Conservation (phyloP, 2,113 vertebrate genomes). For the Pseudorhombus dupliciocellatus region DNA sequence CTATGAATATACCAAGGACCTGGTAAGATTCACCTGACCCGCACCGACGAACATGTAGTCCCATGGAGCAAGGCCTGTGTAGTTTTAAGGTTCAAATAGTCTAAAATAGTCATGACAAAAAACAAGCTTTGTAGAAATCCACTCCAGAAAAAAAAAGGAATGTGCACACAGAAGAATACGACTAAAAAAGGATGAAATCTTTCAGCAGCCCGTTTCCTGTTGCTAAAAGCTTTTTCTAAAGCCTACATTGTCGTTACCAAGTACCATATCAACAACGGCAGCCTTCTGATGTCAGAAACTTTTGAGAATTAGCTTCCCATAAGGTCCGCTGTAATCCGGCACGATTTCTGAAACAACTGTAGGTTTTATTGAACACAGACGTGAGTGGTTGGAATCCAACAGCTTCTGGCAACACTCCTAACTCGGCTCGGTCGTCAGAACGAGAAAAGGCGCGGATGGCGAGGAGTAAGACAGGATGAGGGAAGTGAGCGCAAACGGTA, state of each 20-base stretch:
- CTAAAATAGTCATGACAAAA: not conserved
- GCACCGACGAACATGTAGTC: not conserved
- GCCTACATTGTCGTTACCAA: slow-evolving; percentile 6
- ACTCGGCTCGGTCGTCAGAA: not conserved
- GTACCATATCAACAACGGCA: not conserved
- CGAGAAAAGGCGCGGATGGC: not conserved
- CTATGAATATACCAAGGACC: slow-evolving; percentile 5
- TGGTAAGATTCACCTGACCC: slow-evolving; percentile 11
- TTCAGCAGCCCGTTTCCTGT: slow-evolving; percentile 1
- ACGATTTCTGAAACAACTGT: slow-evolving; percentile 16
- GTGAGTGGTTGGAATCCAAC: not conserved
- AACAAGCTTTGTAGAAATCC: too few species aligned
- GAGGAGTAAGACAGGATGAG: not conserved
- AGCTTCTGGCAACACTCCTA: slow-evolving; percentile 4
- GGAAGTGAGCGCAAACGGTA: not conserved
- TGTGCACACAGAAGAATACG: slow-evolving; percentile 1
- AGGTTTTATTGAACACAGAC: slow-evolving; percentile 18
- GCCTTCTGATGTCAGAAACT: slow-evolving; percentile 5
- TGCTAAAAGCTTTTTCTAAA: slow-evolving; percentile 20
- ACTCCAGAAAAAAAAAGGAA: not conserved
- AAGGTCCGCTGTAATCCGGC: slow-evolving; percentile 13
- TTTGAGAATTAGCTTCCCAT: slow-evolving; percentile 5
- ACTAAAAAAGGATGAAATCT: slow-evolving; percentile 19
- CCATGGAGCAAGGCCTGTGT: not conserved
- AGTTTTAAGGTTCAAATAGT: not conserved